These are phyloP conservation scores for Sebastes dallii DNA, from an alignment of 2,797 vertebrate species.

Conservation along the genomic window DNA sequence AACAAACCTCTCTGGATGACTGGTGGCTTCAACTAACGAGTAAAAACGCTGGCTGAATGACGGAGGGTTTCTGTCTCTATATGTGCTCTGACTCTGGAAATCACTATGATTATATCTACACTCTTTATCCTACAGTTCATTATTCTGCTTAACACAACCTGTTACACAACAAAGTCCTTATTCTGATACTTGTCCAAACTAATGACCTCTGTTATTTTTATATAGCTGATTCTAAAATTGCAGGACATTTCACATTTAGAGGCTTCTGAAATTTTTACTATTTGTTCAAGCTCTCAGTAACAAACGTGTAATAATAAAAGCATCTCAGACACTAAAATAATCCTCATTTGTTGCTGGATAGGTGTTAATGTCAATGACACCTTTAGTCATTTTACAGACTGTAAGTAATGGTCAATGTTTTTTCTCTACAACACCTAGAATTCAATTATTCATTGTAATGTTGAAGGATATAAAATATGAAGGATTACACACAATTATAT, in stretches of 20 bases:
- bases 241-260: background rate
- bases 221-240: background rate
- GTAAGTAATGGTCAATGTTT: background rate
- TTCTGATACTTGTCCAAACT: background rate
- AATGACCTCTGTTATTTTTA: background rate
- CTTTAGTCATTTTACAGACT: background rate
- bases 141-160: background rate
- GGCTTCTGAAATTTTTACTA: background rate
- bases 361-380: background rate
- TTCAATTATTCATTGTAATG: background rate
- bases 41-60: slow-evolving; percentile 16
- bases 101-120: background rate
- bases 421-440: background rate
- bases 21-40: slow-evolving; percentile 30
- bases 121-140: background rate
- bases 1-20: slow-evolving; percentile 32
- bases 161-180: background rate
- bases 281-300: background rate
- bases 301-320: background rate
- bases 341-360: background rate
- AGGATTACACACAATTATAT: background rate
- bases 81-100: background rate
- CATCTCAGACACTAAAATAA: background rate
- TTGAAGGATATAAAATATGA: background rate
- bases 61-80: background rate